Evolutionary conservation across 2,888 invertebrate species (phyloP).

Genomic region (Dasypogon diadema): DNA sequence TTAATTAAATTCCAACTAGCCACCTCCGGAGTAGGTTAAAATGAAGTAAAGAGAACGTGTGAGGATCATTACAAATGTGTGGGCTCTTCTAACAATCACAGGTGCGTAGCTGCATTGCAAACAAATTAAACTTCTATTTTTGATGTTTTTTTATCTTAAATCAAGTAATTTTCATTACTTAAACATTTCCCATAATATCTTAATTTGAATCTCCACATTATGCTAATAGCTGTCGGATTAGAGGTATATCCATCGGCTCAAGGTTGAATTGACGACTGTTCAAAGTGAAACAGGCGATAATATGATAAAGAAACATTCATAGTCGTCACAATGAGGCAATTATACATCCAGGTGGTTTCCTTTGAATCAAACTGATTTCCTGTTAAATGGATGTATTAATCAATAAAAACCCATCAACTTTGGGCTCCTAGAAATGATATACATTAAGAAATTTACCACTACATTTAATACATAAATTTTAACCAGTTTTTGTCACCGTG

Average conservation of each 20-base stretch:
- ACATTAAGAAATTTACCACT: no score
- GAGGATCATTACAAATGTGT: no score
- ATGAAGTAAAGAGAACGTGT: no score
- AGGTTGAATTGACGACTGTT: conserved; percentile 8
- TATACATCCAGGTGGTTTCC: background rate
- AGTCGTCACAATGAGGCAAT: background rate
- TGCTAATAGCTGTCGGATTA: conserved; percentile 14
- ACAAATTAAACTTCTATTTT: conserved; percentile 12
- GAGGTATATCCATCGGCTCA: background rate
- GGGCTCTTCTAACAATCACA: background rate
- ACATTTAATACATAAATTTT: no score
- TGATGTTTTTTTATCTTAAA: conserved; percentile 5
- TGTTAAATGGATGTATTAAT: background rate
- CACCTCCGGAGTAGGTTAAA: no score
- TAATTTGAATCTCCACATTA: conserved; percentile 35
- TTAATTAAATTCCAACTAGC: no score
- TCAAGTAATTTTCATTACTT: conserved; percentile 39
- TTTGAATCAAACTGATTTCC: background rate
- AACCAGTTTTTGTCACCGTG: no score
- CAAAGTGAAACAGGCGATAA: conserved; percentile 8
- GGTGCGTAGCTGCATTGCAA: conserved; percentile 12
- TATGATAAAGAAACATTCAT: background rate
- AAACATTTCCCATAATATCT: conserved; percentile 2
- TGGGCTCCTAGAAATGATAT: no score
- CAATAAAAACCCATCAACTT: no score